Evolutionary conservation across 2,888 invertebrate genomes (phyloP), one percentile per base, ranked within the genome.

Genomic region (Oscheius onirici): DNA sequence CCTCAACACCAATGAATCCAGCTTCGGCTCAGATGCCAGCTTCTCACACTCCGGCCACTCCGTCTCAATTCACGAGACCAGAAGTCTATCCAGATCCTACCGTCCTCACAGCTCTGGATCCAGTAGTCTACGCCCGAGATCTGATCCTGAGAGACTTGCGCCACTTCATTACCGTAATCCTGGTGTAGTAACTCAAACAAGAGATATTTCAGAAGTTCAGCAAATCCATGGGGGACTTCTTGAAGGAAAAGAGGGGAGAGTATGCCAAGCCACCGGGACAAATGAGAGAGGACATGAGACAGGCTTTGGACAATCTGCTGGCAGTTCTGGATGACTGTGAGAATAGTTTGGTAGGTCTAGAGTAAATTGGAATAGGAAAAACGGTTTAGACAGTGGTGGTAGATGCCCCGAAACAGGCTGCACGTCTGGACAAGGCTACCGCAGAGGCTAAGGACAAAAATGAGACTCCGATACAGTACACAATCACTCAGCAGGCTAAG

Each of bases 101-200:
- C 2, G 15, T 49, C 3, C 49, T 49, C 1, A 11, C 26, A 15
- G 46, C 49, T 8, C 20, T 46, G 13, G 69, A 69, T 46, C 69
- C 69, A 5, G 49, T 58, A 10, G n/a, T 26, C n/a, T 26, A 34
- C 34, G 46, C 40, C 0, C 41, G 43, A 58, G 44, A 28, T n/a
- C 69, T 69, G 34, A 58, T 69, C 26, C 49, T 69, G 6, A 58
- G 58, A 44, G 69, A 69, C 58, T 46, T 69, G 46, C 69, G 69
- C n/a, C 58, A 69, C 43, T 46, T n/a, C 51, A 69, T 69, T 49
- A 20, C 58, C 26, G 69, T 69, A 20, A 44, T 28, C 49, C 15
- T 3, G 34, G 20, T 41, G 1, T 17, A 5, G 43, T 41, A 17
- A 20, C 3, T 8, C 1, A 49, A 26, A 34, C 5, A 11, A 51